Percentiles rank a stretch among this genome's conserved stretches.
Evolutionary conservation across 1,140 invertebrate species (phyloP).

Genomic region (Lepidotrigona ventralis): DNA sequence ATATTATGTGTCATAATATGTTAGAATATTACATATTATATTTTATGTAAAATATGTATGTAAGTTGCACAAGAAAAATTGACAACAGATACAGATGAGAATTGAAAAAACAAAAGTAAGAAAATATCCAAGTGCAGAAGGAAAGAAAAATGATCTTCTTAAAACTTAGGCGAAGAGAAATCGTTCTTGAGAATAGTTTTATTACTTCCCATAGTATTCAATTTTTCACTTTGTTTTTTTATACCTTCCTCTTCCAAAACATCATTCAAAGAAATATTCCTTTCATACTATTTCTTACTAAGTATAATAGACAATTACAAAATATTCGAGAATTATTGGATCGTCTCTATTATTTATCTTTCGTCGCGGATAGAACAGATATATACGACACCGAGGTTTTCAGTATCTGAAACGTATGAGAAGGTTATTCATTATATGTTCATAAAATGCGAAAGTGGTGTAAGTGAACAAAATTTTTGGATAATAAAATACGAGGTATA

Average conservation of each 20-base stretch:
- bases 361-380: conserved; percentile 57
- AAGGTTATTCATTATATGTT: background rate
- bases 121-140: background rate
- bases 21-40: too few relatives aligned
- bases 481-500: too few relatives aligned
- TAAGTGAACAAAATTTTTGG: too few relatives aligned
- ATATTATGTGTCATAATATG: too few relatives aligned
- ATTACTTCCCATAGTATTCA: background rate
- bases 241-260: background rate
- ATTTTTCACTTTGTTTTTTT: background rate
- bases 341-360: background rate
- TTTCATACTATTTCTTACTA: background rate
- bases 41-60: too few relatives aligned
- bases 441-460: background rate
- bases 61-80: too few relatives aligned
- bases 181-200: background rate
- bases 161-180: background rate
- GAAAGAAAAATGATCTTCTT: background rate
- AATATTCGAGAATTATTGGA: background rate
- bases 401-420: conserved; percentile 54
- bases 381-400: conserved; percentile 65
- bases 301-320: too few relatives aligned
- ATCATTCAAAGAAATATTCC: background rate
- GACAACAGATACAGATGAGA: too few relatives aligned
- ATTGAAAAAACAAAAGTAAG: background rate